Conservation (phyloP, 2,113 vertebrate genomes). For the Maccullochella peelii region DNA sequence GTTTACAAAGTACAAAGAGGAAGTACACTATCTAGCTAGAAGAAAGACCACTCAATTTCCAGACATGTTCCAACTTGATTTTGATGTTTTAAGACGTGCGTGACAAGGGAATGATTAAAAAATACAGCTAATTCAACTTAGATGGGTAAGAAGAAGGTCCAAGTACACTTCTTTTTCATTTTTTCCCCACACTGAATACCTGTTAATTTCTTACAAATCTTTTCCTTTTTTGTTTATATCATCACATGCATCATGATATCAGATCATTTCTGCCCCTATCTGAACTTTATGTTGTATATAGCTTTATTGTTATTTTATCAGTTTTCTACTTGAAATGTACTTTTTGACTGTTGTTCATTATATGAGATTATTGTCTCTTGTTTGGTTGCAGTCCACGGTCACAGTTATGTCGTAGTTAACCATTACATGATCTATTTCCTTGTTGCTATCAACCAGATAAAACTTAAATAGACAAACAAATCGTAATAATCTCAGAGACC, state of each 20-base stretch:
- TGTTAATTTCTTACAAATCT: background rate
- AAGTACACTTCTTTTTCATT: background rate
- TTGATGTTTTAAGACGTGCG: background rate
- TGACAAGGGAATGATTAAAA: background rate
- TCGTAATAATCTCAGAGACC: background rate
- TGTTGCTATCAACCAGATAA: slow-evolving; percentile 1
- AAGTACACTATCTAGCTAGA: slow-evolving; percentile 40
- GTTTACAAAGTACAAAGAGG: slow-evolving; percentile 63
- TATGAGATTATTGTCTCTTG: background rate
- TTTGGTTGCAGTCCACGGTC: background rate
- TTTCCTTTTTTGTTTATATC: slow-evolving; percentile 1
- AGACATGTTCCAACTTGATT: slow-evolving; percentile 36
- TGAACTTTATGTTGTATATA: too few relatives aligned
- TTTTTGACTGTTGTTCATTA: background rate
- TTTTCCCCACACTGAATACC: background rate
- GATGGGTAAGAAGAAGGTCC: background rate
- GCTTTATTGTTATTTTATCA: too few relatives aligned
- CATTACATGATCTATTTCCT: slow-evolving; percentile 16
- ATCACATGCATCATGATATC: slow-evolving; percentile 23
- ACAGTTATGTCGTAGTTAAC: background rate
- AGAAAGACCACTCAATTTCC: slow-evolving; percentile 40
- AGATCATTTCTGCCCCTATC: background rate
- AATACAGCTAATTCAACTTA: slow-evolving; percentile 14
- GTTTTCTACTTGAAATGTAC: background rate
- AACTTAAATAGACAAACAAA: slow-evolving; percentile 13